phyloP scores from a whole-genome alignment of 2,113 vertebrate genomes.

The Pyrgilauda ruficollis region DNA sequence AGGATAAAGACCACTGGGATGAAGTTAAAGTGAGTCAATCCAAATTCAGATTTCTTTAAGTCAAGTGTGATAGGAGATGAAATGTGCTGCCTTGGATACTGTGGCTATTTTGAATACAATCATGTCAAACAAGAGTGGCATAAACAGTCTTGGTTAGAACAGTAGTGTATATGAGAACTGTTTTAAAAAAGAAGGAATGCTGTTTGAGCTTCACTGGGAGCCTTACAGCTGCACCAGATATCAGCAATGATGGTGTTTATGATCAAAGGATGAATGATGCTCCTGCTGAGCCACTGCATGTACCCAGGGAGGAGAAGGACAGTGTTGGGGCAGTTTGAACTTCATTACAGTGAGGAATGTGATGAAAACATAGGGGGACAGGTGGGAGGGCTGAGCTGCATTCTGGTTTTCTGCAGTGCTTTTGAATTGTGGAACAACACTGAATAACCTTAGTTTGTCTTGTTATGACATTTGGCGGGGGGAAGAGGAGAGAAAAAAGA shows the following conservation, averaged over 20 bases:
- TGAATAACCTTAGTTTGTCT: neutral
- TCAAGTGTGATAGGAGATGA: neutral
- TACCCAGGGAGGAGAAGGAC: neutral
- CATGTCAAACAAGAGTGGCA: neutral
- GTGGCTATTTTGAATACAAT: neutral
- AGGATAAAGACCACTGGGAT: conserved; percentile 96
- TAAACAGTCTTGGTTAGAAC: neutral
- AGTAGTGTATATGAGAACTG: neutral
- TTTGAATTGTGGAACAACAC: neutral
- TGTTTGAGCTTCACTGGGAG: neutral
- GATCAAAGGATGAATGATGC: neutral
- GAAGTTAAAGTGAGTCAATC: conserved; percentile 90
- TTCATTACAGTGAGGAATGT: neutral
- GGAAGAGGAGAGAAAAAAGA: neutral
- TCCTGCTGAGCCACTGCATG: neutral
- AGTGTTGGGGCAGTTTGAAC: neutral
- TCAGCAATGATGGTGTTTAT: neutral
- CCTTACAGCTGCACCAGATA: neutral
- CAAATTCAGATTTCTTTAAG: neutral
- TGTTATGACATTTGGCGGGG: neutral
- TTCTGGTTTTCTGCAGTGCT: neutral
- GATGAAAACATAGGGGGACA: neutral
- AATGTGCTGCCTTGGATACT: neutral
- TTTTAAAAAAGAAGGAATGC: neutral
- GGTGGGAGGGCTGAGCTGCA: neutral